Evolutionary conservation across 2,113 vertebrate species (phyloP), one percentile per base, ranked within the genome.

Genomic region (Sceloporus undulatus): DNA sequence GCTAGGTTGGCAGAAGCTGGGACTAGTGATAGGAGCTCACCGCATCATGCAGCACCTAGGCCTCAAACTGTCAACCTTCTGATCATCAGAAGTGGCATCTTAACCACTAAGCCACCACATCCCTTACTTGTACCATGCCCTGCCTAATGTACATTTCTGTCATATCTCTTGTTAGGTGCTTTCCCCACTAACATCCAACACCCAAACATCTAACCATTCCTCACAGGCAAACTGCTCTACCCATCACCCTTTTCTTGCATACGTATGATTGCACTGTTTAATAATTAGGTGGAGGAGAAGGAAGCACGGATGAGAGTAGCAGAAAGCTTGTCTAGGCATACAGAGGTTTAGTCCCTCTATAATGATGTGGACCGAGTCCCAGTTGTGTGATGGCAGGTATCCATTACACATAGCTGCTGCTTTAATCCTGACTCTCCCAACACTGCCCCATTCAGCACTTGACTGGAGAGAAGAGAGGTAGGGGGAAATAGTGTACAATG

Each of bases 381-480:
- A 9, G 40, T 70, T 25, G 27, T 52, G 23, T 21, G 65, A 62
- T 52, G 88, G 59, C 21, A 73, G 48, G 23, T 70, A 82, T 82
- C 66, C 38, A 78, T 79, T 90, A 59, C 88, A 38, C 11, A 56
- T 73, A 82, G 74, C 79, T 82, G 88, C 48, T 65, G 86, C 65
- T 83, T 90, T 71, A 82, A 86, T 83, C 65, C 19, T n/a, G 19
- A n/a, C 52, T n/a, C 79, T 52, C 52, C 88, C 88, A 90, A 78
- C 88, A 82, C 59, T 89, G 79, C 79, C 84, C 84, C 84, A 89
- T 89, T 89, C 88, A 89, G 79, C 52, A 82, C 71, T 7, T 56
- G 79, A 68, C 59, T 59, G 79, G 71, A 56, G 84, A 88, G 84
- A 81, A 23, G 88, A 29, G 40, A 79, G 84, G 88, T 54, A 62